Evolutionary conservation across 1,140 invertebrate species (phyloP), one percentile per base, ranked within the genome.

Genomic region (Drosophila parabipectinata): DNA sequence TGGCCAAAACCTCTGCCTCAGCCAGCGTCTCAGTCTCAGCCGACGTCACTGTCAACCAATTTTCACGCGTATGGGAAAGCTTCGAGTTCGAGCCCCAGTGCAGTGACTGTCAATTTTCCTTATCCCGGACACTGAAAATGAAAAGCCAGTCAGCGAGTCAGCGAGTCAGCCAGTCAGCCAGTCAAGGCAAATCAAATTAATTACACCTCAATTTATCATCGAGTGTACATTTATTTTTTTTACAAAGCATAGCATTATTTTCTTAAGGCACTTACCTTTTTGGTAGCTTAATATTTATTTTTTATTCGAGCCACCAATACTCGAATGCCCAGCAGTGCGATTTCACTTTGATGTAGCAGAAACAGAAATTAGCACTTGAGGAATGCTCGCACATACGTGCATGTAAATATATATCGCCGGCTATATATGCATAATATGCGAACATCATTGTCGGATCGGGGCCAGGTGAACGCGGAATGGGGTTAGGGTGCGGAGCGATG

Each of bases 111-210:
- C 63, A 80, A 75, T 85, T 87, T 85, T 87, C 82, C 60, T 85
- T 61, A 61, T 87, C 82, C 82, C 82, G 82, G 82, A 87, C 83
- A 87, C 75, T 87, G 82, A 87, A 87, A 87, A 87, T 87, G 82
- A 87, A 87, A 85, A 77, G 81, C 62, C 77, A 85, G 61, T 74
- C 61, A 78, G 77, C 10, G 2, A 85, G 61, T 74, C 61, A 78
- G 77, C 10, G 2, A 32, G 9, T 37, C 34, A 37, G 81, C 56
- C 77, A 15, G 15, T 15, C 15, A 15, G 0, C 15, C 15, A 85
- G 64, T 74, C 61, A 78, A 69, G 61, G 81, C 82, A 80, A 85
- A 53, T 77, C 55, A 62, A 68, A 64, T 85, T 85, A 85, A 87
- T 87, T 82, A 77, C 82, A 87, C 68, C 79, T 78, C 82, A 71